These are phyloP conservation scores for Lucinisca nassula DNA, from an alignment of 2,888 invertebrate species.

Conservation along the genomic window DNA sequence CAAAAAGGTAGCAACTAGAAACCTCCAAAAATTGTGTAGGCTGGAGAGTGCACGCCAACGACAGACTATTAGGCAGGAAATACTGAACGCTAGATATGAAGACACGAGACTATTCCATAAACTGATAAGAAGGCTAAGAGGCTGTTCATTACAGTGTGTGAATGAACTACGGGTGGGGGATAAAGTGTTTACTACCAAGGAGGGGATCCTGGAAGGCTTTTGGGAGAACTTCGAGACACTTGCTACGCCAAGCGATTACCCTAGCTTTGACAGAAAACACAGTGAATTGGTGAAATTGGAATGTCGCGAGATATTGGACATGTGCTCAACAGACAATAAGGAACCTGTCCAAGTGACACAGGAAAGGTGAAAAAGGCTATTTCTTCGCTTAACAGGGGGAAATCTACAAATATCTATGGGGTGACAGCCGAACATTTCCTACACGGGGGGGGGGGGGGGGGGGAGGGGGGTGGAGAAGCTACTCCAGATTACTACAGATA, in stretches of 20 bases:
- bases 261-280: background rate
- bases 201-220: background rate
- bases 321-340: background rate
- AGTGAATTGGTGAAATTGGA: too few species aligned
- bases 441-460: too few species aligned
- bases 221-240: background rate
- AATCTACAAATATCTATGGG: too few species aligned
- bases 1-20: background rate
- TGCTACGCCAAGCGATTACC: background rate
- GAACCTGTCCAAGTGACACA: too few species aligned
- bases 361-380: background rate
- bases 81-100: background rate
- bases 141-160: background rate
- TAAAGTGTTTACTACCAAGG: background rate
- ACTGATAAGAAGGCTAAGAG: background rate
- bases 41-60: background rate
- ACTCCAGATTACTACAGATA: background rate
- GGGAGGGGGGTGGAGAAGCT: too few species aligned
- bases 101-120: background rate
- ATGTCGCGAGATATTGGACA: too few species aligned
- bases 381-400: too few species aligned
- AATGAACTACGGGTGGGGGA: background rate
- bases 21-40: background rate
- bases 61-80: background rate
- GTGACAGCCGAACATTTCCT: too few species aligned